phyloP scores from a whole-genome alignment of 2,888 invertebrate species.

The Terebella lapidaria region DNA sequence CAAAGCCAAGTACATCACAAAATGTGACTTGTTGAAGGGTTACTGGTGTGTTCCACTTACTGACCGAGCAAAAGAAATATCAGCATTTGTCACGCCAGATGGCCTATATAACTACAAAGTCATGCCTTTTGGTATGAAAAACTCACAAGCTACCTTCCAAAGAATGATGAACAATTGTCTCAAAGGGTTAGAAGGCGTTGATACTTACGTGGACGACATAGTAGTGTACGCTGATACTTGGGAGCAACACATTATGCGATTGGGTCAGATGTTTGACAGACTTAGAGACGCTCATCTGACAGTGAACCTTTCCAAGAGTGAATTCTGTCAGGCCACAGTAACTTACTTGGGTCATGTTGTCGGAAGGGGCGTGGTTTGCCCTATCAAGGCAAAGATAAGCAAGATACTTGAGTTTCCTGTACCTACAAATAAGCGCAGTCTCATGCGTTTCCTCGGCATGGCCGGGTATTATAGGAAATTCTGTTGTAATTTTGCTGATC shows the following conservation, averaged over 20 bases:
- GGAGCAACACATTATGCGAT: neutral
- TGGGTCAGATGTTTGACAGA: neutral
- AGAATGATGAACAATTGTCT: neutral
- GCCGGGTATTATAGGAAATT: neutral
- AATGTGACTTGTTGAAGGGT: conserved; percentile 27
- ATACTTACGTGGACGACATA: neutral
- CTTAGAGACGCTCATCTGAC: neutral
- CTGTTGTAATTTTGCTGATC: neutral
- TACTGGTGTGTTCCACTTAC: conserved; percentile 21
- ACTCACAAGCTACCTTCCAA: neutral
- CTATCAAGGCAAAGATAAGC: conserved; percentile 3
- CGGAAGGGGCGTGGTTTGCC: conserved; percentile 8
- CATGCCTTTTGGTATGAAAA: neutral
- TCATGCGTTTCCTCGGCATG: neutral
- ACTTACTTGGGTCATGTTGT: neutral
- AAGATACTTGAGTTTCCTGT: neutral
- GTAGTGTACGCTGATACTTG: neutral
- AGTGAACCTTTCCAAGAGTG: neutral
- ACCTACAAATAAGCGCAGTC: neutral
- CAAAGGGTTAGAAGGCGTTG: neutral
- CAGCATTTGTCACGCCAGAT: neutral
- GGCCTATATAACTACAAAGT: neutral
- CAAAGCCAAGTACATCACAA: conserved; percentile 24
- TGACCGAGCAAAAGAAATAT: neutral
- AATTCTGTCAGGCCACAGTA: neutral